Conservation (phyloP, 2,113 vertebrate genomes). For the Bothrops jararaca region DNA sequence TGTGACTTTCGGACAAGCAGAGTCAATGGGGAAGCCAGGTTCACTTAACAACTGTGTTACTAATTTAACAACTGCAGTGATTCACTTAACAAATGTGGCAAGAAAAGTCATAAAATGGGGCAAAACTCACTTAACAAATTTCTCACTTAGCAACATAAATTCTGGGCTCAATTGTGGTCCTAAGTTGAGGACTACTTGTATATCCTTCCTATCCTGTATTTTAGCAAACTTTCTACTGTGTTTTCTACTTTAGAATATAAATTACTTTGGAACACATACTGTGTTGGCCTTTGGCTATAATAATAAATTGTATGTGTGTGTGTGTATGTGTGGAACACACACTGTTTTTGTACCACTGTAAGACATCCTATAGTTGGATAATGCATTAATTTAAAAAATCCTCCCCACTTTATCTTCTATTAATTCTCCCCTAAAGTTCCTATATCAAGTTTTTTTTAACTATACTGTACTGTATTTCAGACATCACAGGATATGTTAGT, state of each 20-base stretch:
- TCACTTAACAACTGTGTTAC: no score
- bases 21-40: no score
- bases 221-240: background rate
- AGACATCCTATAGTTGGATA: background rate
- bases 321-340: background rate
- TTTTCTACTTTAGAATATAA: background rate
- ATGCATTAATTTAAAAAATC: background rate
- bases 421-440: background rate
- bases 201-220: background rate
- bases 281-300: no score
- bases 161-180: background rate
- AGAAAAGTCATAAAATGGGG: no score
- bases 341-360: background rate
- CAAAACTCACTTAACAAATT: background rate
- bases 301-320: no score
- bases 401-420: background rate
- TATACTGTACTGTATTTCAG: background rate
- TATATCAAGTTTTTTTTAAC: background rate
- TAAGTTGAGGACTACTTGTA: background rate
- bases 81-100: no score
- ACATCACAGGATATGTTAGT: background rate
- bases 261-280: background rate
- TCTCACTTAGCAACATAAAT: background rate
- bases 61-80: no score
- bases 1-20: no score